Base-by-base conservation (phyloP, 2,797 vertebrate genomes). In the Hirundo rustica region DNA sequence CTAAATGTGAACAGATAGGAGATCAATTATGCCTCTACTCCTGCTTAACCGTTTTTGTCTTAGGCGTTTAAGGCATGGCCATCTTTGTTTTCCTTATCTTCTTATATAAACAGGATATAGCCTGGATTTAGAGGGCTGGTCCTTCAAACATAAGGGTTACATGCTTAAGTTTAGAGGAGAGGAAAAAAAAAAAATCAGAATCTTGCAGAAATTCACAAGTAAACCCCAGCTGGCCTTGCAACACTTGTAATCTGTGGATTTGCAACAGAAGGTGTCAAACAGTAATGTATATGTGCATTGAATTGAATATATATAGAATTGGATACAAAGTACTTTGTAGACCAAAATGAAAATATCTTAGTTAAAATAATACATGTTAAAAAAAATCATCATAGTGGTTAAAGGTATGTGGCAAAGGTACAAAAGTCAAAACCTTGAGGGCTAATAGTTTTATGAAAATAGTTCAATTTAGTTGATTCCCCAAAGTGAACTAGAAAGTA, bases 211-310 rank as follows among this genome's bases (percentile, higher is more conserved):
- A 95, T 88, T 92, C 60, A 25, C 91, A 88, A 88, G 71, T 74
- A 80, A 85, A 38, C 29, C 85, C 90, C 88, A 79, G 62, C 85
- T 87, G 88, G 71, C 88, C 86, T 77, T 85, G 71, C 84, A 88
- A 71, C 87, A 61, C 48, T 92, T 94, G 2, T 51, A 82, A 60
- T 95, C 42, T 92, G 91, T 76, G 74, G 40, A 82, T 95, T 95
- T 89, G 86, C 71, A 89, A 89, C 92, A 93, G 90, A 93, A 95
- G 92, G 93, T 93, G 86, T 92, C 87, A 85, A 92, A 60, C n/a
- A 54, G 68, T 55, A 54, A 54, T 11, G 27, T 85, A 60, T 94
- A 48, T 86, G 74, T 90, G 83, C 65, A 26, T 74, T 93, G 92
- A 96, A 86, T 92, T 82, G 51, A 66, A 55, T 90, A 54, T 90